Base-by-base conservation (phyloP, 1,140 invertebrate genomes). In the Aphidius ervi region DNA sequence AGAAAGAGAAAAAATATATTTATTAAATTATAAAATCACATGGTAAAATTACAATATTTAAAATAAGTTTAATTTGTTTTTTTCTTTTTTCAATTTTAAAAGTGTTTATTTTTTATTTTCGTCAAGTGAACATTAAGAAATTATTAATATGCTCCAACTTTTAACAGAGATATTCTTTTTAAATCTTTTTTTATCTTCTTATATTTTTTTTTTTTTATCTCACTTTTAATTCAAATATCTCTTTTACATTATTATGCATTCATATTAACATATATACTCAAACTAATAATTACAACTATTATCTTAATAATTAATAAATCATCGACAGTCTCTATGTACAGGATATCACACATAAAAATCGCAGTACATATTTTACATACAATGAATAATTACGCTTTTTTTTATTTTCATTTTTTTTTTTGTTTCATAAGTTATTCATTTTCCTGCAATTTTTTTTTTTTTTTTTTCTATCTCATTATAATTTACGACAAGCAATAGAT, bases 291-390 rank as follows among this genome's bases (percentile, higher is more conserved):
- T 61, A 63, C 60, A 50, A 68, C 41, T 55, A 58, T 67, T 31
- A 46, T 65, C 65, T 65, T 45, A 60, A 61, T 63, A 61, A 59
- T 57, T 56, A 58, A 23, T 61, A 16, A 48, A 59, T 61, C 57
- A 48, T 57, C 64, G 61, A 56, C 58, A 63, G 49, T 67, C 43
- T 65, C 45, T 76, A 75, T 76, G 64, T 77, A 76, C 74, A 76
- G 54, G 64, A 70, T 76, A 77, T 77, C 74, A 76, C 74, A 76
- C 72, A 71, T 74, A 58, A 67, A 67, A 72, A 69, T 66, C 53
- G 66, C 68, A 63, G 63, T 61, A 66, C 56, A 53, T 74, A 74
- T 70, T 57, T 70, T 74, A 74, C 70, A 75, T 49, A 58, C 54
- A 63, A 68, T 59, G 49, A 58, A 53, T 52, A 50, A 50, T 47